These are phyloP conservation scores for Prunella strophiata DNA, from an alignment of 2,797 vertebrate genomes.

Conservation along the genomic window DNA sequence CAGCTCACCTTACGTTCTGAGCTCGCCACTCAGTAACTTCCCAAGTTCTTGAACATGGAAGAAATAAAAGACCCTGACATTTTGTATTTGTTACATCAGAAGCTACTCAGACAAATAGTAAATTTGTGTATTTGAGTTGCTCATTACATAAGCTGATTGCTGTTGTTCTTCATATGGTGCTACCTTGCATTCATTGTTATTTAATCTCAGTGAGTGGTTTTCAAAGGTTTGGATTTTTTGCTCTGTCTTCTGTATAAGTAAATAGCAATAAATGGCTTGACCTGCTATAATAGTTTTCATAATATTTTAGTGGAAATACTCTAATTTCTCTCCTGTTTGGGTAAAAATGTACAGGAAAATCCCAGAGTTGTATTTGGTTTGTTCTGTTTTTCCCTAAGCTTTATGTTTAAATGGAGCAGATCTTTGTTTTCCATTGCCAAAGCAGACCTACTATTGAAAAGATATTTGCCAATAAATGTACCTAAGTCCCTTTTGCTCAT, in stretches of 20 bases:
- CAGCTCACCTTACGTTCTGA: too few relatives aligned
- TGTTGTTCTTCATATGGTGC: neutral
- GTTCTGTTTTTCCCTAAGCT: neutral
- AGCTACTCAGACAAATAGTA: neutral
- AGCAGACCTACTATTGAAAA: neutral
- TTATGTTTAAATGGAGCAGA: neutral
- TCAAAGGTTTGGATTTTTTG: neutral
- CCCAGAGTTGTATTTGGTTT: neutral
- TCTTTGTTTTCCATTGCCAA: neutral
- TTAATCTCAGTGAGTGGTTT: neutral
- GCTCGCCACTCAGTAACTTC: neutral
- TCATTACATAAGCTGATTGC: neutral
- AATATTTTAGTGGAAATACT: neutral
- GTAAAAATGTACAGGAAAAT: neutral
- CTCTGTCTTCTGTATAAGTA: neutral
- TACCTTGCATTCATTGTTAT: neutral
- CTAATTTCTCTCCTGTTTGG: neutral
- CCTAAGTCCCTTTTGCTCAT: neutral
- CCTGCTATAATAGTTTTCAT: neutral
- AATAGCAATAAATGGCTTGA: neutral
- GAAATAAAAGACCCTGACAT: neutral
- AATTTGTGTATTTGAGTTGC: neutral
- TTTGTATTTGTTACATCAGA: neutral
- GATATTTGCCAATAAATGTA: neutral
- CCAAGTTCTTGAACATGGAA: neutral